Percentiles rank a stretch among this genome's conserved stretches.
Conservation (phyloP, 2,888 invertebrate genomes). For the Hybos culiciformis region DNA sequence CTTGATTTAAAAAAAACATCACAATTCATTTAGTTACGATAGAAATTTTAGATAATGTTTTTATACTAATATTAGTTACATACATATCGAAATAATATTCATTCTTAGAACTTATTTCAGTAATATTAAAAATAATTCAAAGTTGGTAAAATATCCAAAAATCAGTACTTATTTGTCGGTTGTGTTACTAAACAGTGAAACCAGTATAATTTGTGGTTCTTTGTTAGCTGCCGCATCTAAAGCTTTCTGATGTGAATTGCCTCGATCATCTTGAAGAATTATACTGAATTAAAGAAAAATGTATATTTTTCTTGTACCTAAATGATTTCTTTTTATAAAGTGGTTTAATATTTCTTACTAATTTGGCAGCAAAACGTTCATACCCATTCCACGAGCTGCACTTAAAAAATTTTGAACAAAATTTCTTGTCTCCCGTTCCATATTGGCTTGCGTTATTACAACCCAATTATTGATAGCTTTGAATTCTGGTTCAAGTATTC, state of each 20-base stretch:
- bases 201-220: conserved; percentile 53
- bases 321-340: not conserved
- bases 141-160: too few relatives aligned
- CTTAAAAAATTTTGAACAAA: conserved; percentile 27
- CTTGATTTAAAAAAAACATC: too few relatives aligned
- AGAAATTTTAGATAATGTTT: too few relatives aligned
- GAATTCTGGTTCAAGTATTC: conserved; percentile 49
- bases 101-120: too few relatives aligned
- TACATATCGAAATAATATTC: too few relatives aligned
- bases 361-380: conserved; percentile 32
- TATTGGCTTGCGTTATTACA: conserved; percentile 27
- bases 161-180: too few relatives aligned
- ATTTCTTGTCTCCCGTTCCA: conserved; percentile 21
- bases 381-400: conserved; percentile 37
- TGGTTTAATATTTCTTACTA: not conserved
- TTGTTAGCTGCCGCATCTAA: conserved; percentile 43
- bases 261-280: conserved; percentile 41
- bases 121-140: too few relatives aligned
- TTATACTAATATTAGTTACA: too few relatives aligned
- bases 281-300: conserved; percentile 16
- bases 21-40: too few relatives aligned
- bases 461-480: conserved; percentile 45
- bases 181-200: conserved; percentile 54
- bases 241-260: conserved; percentile 44
- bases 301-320: not conserved